A percentile compares a stretch with the other conserved stretches of the same genome.
phyloP scores from a whole-genome alignment of 2,888 invertebrate genomes.

The Monoplex corrugatus region DNA sequence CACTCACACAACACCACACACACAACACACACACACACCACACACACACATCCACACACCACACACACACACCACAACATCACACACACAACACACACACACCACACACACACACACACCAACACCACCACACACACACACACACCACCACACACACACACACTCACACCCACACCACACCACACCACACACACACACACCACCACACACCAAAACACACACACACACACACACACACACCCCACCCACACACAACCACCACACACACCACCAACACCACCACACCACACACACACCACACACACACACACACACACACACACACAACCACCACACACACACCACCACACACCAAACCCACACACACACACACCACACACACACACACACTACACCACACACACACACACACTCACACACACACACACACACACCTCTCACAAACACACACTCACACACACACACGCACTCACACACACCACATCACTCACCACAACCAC shows the following conservation, averaged over 20 bases:
- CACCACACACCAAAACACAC: not conserved
- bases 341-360: not conserved
- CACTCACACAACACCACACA: not conserved
- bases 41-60: no score
- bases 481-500: not conserved
- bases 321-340: not conserved
- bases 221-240: not conserved
- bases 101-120: conserved; percentile 15
- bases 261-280: no score
- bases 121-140: no score
- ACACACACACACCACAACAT: not conserved
- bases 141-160: not conserved
- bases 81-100: no score
- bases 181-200: not conserved
- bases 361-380: not conserved
- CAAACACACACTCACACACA: no score
- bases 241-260: not conserved
- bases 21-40: conserved; percentile 4
- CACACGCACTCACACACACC: no score
- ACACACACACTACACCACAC: not conserved
- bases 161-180: not conserved
- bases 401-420: not conserved
- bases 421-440: not conserved
- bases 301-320: not conserved
- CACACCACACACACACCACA: not conserved